Evolutionary conservation across 1,140 invertebrate species (phyloP).

Genomic region (Drepana arcuata): DNA sequence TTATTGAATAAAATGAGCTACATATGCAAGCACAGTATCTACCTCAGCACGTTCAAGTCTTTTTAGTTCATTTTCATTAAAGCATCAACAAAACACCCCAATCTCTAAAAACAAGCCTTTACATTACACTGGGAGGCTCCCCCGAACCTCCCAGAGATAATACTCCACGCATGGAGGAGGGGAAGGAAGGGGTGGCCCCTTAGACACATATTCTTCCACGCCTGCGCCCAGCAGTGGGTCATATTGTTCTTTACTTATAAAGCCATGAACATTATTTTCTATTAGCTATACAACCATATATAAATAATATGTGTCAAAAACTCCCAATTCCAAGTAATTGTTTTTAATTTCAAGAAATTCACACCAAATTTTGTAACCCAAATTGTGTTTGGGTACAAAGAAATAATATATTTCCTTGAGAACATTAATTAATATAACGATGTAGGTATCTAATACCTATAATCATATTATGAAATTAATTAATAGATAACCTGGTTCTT

Average conservation of each 20-base stretch:
- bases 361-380: neutral
- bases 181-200: conserved; percentile 17
- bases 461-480: too few species aligned
- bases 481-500: too few species aligned
- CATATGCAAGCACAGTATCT: neutral
- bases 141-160: conserved; percentile 28
- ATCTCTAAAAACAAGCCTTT: conserved; percentile 38
- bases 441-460: too few species aligned
- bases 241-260: conserved; percentile 28
- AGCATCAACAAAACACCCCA: neutral
- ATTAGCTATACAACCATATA: too few species aligned
- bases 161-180: conserved; percentile 18
- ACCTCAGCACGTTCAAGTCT: neutral
- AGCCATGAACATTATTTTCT: conserved; percentile 10
- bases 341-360: conserved; percentile 11
- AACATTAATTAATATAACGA: too few species aligned
- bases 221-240: conserved; percentile 48
- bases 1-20: neutral
- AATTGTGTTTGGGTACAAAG: neutral
- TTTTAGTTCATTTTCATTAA: too few species aligned
- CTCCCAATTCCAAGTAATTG: too few species aligned
- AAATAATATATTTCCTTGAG: neutral
- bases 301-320: too few species aligned
- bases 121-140: conserved; percentile 15
- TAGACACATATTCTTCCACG: conserved; percentile 51